These are phyloP conservation scores for Eumacrocentrus americanus DNA, from an alignment of 2,888 invertebrate genomes.

Conservation along the genomic window DNA sequence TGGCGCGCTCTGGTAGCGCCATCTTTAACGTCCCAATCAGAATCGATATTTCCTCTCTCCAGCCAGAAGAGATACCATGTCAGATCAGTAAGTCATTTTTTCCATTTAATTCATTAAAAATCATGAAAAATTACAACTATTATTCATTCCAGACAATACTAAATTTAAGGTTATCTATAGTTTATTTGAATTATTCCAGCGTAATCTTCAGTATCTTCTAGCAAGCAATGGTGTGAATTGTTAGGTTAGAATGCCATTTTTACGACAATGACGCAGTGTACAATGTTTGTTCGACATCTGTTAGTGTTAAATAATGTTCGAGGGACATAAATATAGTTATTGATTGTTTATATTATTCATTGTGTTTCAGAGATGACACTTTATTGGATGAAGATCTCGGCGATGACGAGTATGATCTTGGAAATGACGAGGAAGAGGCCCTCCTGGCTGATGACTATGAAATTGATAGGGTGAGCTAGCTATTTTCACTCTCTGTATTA, in stretches of 20 bases:
- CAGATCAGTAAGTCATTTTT: conserved; percentile 53
- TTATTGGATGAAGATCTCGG: conserved; percentile 61
- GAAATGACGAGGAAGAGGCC: conserved; percentile 63
- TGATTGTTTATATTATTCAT: neutral
- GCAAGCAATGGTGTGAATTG: conserved; percentile 13
- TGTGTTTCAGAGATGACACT: conserved; percentile 56
- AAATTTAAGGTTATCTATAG: neutral
- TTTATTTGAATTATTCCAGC: neutral
- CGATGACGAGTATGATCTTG: conserved; percentile 61
- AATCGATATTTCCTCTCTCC: no score
- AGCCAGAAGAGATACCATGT: conserved; percentile 46
- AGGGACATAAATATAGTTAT: neutral
- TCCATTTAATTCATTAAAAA: neutral
- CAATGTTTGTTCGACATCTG: conserved; percentile 20
- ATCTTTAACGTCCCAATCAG: no score
- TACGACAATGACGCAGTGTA: conserved; percentile 45
- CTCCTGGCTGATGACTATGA: conserved; percentile 61
- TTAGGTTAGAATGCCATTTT: conserved; percentile 46
- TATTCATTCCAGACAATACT: neutral
- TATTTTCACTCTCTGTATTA: conserved; percentile 29
- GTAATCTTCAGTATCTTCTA: neutral
- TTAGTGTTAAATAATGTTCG: neutral
- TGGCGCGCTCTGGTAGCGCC: no score
- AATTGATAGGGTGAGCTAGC: conserved; percentile 57
- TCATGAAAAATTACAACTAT: neutral